Evolutionary conservation across 2,797 vertebrate species (phyloP).

Genomic region (Tokudaia muenninki): DNA sequence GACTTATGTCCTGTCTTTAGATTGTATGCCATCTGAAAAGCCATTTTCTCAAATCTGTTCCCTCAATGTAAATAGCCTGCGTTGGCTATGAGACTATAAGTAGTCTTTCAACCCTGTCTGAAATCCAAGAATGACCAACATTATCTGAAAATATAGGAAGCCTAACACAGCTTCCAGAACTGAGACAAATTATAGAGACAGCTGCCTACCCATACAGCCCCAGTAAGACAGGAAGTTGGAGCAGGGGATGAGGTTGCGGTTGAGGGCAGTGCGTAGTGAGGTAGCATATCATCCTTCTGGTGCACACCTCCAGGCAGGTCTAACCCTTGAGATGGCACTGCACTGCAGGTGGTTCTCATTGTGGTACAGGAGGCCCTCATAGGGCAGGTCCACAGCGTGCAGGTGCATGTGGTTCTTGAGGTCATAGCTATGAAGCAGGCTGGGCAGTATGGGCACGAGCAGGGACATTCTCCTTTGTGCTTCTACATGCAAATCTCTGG

Average conservation of each 20-base stretch:
- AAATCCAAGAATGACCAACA: too few relatives aligned
- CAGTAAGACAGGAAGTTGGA: too few relatives aligned
- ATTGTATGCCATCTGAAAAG: too few relatives aligned
- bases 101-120: too few relatives aligned
- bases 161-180: too few relatives aligned
- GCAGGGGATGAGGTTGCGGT: constrained; percentile 33
- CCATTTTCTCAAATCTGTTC: too few relatives aligned
- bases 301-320: constrained; percentile 96
- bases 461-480: constrained; percentile 97
- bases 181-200: too few relatives aligned
- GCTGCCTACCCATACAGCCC: too few relatives aligned
- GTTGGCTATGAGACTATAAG: too few relatives aligned
- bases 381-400: constrained; percentile 96
- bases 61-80: too few relatives aligned
- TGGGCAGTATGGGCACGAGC: constrained; percentile 94
- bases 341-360: constrained; percentile 98
- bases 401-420: constrained; percentile 98
- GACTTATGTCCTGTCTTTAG: too few relatives aligned
- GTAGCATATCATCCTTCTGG: constrained; percentile 86
- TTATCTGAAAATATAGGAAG: too few relatives aligned
- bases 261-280: constrained; percentile 49
- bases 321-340: constrained; percentile 97
- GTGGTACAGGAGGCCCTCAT: constrained; percentile 97
- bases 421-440: constrained; percentile 98
- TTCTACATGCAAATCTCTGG: constrained; percentile 99